A percentile compares a stretch with the other conserved stretches of the same genome.
phyloP scores from a whole-genome alignment of 2,888 invertebrate genomes.

The Leuctra nigra region DNA sequence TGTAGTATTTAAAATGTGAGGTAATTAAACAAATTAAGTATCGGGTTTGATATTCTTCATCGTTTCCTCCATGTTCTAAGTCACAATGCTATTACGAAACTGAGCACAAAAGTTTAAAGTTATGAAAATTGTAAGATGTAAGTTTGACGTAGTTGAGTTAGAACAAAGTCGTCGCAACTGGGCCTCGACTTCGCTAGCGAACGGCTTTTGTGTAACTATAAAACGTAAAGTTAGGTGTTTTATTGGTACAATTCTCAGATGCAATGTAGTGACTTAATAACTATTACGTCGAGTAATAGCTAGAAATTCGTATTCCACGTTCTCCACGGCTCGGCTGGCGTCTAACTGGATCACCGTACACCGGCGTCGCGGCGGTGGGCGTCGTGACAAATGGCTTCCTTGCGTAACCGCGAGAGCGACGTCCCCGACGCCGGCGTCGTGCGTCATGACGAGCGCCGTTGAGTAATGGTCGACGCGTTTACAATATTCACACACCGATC shows the following conservation, averaged over 20 bases:
- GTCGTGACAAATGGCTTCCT: constrained; percentile 19
- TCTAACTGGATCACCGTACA: constrained; percentile 5
- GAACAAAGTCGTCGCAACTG: no score
- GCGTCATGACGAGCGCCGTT: constrained; percentile 3
- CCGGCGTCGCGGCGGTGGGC: background rate
- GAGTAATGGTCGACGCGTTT: constrained; percentile 10
- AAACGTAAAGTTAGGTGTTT: background rate
- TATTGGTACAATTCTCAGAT: background rate
- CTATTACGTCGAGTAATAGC: no score
- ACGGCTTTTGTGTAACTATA: no score
- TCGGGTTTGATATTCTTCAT: no score
- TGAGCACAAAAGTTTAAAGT: no score
- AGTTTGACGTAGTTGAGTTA: no score
- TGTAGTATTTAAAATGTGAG: no score
- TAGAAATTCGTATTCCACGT: background rate
- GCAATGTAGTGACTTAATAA: constrained; percentile 6
- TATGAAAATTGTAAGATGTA: no score
- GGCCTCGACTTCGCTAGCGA: no score
- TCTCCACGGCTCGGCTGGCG: background rate
- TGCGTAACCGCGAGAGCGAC: constrained; percentile 9
- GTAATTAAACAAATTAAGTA: no score
- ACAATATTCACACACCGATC: background rate
- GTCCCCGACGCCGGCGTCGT: background rate
- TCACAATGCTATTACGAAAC: no score
- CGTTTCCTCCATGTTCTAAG: no score